Evolutionary conservation across 2,797 vertebrate genomes (phyloP).

Genomic region (Pangasius macronema): DNA sequence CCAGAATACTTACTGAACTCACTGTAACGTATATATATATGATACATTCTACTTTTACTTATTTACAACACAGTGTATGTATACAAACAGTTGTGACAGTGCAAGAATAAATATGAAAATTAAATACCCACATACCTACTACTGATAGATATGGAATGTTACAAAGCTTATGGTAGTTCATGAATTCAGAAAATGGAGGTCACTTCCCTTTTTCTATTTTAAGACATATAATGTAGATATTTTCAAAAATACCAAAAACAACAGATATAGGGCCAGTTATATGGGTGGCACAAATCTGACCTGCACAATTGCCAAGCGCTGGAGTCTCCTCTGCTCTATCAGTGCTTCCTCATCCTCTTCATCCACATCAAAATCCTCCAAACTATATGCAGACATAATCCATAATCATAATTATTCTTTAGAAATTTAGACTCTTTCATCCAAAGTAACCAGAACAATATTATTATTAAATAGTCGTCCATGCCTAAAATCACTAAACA

Average conservation of each 20-base stretch:
- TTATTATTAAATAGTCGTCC: neutral
- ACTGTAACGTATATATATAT: no score
- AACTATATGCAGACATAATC: constrained; percentile 68
- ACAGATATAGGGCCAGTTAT: neutral
- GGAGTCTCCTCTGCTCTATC: constrained; percentile 92
- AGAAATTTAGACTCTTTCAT: neutral
- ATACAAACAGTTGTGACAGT: neutral
- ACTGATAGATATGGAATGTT: neutral
- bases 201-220: neutral
- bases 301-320: constrained; percentile 94
- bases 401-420: neutral
- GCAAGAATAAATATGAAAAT: neutral
- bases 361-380: constrained; percentile 95
- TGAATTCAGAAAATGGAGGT: neutral
- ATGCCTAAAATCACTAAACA: neutral
- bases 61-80: neutral
- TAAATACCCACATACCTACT: neutral
- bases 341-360: constrained; percentile 97
- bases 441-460: neutral
- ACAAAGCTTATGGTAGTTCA: neutral
- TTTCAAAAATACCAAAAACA: neutral
- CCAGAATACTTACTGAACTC: neutral
- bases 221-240: neutral
- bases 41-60: neutral
- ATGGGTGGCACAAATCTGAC: constrained; percentile 64